Evolutionary conservation across 2,797 vertebrate species (phyloP).

Genomic region (Cirrhinus molitorella): DNA sequence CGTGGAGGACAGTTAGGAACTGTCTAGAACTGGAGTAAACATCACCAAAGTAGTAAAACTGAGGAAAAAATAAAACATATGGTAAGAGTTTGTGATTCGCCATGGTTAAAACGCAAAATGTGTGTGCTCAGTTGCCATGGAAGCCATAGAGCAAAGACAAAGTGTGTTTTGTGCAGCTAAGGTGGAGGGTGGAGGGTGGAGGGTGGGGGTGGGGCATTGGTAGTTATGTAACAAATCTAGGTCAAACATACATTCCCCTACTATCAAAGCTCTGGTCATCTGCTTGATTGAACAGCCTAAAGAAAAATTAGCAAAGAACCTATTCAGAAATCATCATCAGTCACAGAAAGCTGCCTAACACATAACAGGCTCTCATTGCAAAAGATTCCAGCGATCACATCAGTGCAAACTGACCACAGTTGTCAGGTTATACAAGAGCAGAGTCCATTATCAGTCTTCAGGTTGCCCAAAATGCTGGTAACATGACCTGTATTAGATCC

Average conservation of each 20-base stretch:
- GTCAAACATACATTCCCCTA: conserved; percentile 21
- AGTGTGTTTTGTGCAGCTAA: conserved; percentile 42
- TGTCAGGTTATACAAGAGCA: neutral
- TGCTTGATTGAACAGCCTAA: conserved; percentile 12
- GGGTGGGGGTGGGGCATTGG: neutral
- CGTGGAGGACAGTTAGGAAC: neutral
- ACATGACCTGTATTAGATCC: neutral
- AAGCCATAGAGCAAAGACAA: conserved; percentile 36
- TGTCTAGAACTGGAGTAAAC: neutral
- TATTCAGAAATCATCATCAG: neutral
- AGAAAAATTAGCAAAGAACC: neutral
- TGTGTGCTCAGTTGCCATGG: conserved; percentile 23
- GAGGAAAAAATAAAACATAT: too few species aligned
- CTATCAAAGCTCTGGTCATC: conserved; percentile 16
- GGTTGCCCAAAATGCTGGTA: neutral
- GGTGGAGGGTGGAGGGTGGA: neutral
- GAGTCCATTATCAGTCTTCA: neutral
- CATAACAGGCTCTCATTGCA: neutral
- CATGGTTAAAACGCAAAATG: neutral
- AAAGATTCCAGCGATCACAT: neutral
- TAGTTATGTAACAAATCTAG: conserved; percentile 40
- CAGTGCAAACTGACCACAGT: neutral
- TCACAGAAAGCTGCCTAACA: neutral
- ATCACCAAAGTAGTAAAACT: neutral
- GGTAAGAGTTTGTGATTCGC: neutral